Conservation (phyloP, 2,888 invertebrate genomes). For the Malthinus flaveolus region DNA sequence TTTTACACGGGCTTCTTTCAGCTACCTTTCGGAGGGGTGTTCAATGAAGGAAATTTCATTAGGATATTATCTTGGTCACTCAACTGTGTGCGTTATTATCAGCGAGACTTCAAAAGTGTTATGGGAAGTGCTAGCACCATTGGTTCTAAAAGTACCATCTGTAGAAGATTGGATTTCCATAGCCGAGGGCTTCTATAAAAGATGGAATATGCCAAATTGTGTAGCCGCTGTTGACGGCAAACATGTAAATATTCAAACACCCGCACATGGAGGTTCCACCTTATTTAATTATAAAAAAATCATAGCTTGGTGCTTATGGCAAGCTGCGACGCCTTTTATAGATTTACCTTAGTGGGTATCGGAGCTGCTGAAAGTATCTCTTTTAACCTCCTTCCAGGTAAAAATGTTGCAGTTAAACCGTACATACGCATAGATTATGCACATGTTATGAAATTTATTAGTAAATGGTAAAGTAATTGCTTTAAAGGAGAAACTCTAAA, state of each 20-base stretch:
- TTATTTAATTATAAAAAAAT: conserved; percentile 10
- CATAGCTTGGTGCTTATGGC: conserved; percentile 28
- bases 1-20: no score
- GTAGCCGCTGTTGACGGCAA: conserved; percentile 10
- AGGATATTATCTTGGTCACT: no score
- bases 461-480: no score
- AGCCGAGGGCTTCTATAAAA: conserved; percentile 18
- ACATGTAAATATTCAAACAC: conserved; percentile 6
- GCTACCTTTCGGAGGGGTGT: no score
- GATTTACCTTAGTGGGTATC: conserved; percentile 27
- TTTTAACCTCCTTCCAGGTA: no score
- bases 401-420: no score
- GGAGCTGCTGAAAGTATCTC: conserved; percentile 18
- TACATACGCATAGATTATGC: no score
- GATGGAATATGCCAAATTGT: conserved; percentile 18
- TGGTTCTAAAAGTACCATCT: conserved; percentile 14
- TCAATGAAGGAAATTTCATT: no score
- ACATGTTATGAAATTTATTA: no score
- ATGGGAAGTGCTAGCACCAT: conserved; percentile 12
- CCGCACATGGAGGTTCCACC: conserved; percentile 13
- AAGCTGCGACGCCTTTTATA: conserved; percentile 26
- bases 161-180: conserved; percentile 10
- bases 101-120: background rate
- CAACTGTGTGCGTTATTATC: background rate
- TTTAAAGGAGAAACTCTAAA: no score